Conservation (phyloP, 2,113 vertebrate genomes). For the Chunga burmeisteri region DNA sequence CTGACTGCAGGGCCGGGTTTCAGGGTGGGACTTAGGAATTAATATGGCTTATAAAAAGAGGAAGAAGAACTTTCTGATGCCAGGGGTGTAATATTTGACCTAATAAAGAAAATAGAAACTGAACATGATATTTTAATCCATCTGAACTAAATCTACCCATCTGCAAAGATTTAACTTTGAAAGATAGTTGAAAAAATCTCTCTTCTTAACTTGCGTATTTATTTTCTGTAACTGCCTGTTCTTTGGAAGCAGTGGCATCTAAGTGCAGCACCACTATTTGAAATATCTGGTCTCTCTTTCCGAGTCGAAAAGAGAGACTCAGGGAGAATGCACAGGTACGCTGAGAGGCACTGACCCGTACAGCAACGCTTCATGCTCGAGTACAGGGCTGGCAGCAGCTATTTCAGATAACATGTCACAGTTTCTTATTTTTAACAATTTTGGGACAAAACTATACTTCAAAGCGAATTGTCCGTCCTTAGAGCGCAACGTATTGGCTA, state of each 20-base stretch:
- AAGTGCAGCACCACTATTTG: background rate
- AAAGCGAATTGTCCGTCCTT: background rate
- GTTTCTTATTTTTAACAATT: background rate
- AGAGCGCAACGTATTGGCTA: background rate
- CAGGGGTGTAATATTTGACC: background rate
- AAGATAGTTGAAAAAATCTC: background rate
- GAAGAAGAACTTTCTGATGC: background rate
- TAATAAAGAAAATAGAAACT: background rate
- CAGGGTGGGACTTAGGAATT: background rate
- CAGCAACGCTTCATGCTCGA: rapidly evolving
- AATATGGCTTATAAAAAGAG: background rate
- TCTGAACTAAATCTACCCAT: background rate
- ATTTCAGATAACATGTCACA: background rate
- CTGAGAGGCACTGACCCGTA: background rate
- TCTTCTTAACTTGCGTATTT: background rate
- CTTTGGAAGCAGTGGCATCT: background rate
- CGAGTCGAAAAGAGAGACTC: background rate
- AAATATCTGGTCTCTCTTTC: background rate
- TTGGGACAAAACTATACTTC: background rate
- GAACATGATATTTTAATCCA: background rate
- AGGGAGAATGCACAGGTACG: rapidly evolving
- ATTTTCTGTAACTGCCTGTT: background rate
- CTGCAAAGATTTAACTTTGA: background rate
- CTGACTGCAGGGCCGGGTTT: background rate
- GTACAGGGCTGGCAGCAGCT: background rate